Base-by-base conservation (phyloP, 2,113 vertebrate species). In the Macroglossus sobrinus region DNA sequence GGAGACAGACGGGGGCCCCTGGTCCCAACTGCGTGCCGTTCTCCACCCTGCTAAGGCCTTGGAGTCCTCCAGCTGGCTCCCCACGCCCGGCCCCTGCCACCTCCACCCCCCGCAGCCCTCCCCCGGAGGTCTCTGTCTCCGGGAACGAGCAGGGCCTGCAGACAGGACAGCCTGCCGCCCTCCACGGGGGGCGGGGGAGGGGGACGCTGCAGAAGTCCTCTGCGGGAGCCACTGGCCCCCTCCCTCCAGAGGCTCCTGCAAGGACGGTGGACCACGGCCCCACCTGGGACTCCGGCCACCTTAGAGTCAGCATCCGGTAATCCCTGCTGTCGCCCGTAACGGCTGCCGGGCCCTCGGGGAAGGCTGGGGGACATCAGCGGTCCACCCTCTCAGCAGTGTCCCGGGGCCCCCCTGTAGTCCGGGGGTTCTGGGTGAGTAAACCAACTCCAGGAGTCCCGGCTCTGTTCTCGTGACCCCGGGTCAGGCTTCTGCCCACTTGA, bases 1-100 rank as follows among this genome's bases (percentile, higher is more conserved):
- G 98, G 98, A 98, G 98, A 98, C 94, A 98, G 94, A 76, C 75
- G 15, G 68, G 64, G 96, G 97, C 64, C 18, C 7, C 5, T 94
- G 98, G 96, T 96, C 89, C 96, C 85, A 38, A 38, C 71, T 66
- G 84, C 85, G 94, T 28, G 89, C 16, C 89, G 91, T 93, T 82
- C 87, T 68, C 89, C 47, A 66, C 75, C 82, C 90, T 87, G 66
- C 91, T 10, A 71, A 66, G 0, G 21, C 96, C 96, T 93, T 33
- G 66, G 93, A 3, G 7, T 4, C 79, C 68, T 93, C 43, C 3
- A 14, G 50, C 28, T 53, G 69, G 61, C 30, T 59, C 74, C 55
- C 68, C 4, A 6, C 59, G 35, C 45, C 66, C 2, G 28, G 72
- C 40, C 47, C 12, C 74, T 2, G 1, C 4, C 55, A 22, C 59